A percentile compares a stretch with the other conserved stretches of the same genome.
phyloP scores from a whole-genome alignment of 2,113 vertebrate genomes.

The Anser cygnoides region DNA sequence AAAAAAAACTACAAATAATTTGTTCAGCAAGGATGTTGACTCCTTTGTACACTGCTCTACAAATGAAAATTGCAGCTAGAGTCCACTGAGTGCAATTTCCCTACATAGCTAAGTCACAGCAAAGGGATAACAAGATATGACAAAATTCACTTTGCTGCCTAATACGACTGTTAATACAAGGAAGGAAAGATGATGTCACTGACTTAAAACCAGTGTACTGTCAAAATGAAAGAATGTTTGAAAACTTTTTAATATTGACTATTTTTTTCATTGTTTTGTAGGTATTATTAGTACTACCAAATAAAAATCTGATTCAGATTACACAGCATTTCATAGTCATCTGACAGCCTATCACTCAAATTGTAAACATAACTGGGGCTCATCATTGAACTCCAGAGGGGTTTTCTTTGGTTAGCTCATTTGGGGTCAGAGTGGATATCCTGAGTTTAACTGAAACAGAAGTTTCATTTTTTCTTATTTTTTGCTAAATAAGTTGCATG shows the following conservation, averaged over 20 bases:
- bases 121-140: constrained; percentile 8
- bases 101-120: background rate
- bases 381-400: background rate
- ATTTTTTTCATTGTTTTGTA: background rate
- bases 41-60: background rate
- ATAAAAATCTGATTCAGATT: background rate
- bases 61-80: background rate
- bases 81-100: background rate
- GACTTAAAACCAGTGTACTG: background rate
- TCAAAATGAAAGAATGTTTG: background rate
- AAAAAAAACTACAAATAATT: background rate
- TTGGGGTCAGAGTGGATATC: background rate
- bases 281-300: background rate
- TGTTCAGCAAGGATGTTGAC: background rate
- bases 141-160: constrained; percentile 12
- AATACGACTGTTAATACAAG: background rate
- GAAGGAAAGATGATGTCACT: background rate
- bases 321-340: background rate
- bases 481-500: background rate
- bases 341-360: background rate
- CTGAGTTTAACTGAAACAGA: background rate
- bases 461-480: background rate
- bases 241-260: background rate
- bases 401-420: background rate
- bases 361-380: background rate